phyloP scores from a whole-genome alignment of 2,797 vertebrate species.

The Helicolenus hilgendorfi region DNA sequence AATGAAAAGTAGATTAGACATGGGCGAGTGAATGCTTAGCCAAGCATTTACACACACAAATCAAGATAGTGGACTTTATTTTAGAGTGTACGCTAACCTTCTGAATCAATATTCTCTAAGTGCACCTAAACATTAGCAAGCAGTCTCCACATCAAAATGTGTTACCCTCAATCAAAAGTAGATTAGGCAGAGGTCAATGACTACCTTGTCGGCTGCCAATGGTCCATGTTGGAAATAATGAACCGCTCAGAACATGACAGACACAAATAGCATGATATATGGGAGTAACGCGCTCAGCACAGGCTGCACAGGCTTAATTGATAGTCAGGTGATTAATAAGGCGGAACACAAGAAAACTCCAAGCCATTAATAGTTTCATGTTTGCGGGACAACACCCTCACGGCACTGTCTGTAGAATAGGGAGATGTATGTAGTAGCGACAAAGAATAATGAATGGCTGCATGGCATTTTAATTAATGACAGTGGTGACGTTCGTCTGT shows the following conservation, averaged over 20 bases:
- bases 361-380: conserved; percentile 64
- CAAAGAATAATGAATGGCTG: conserved; percentile 49
- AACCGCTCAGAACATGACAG: conserved; percentile 73
- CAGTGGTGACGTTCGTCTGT: conserved; percentile 31
- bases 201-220: conserved; percentile 67
- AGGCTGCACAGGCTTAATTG: conserved; percentile 65
- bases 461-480: conserved; percentile 69
- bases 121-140: conserved; percentile 38
- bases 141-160: conserved; percentile 37
- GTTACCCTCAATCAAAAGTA: conserved; percentile 71
- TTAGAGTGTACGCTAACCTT: background rate
- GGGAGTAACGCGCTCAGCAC: conserved; percentile 23
- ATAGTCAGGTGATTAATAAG: conserved; percentile 75
- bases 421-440: conserved; percentile 1
- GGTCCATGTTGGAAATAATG: conserved; percentile 80
- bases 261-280: conserved; percentile 81
- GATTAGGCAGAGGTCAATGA: conserved; percentile 78
- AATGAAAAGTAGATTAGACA: conserved; percentile 71
- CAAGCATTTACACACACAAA: conserved; percentile 39
- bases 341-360: conserved; percentile 61
- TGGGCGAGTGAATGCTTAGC: conserved; percentile 43
- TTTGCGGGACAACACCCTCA: conserved; percentile 23
- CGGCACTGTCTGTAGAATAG: conserved; percentile 30
- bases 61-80: conserved; percentile 29
- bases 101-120: conserved; percentile 46